These are phyloP conservation scores for Helostoma temminkii DNA, from an alignment of 2,797 vertebrate genomes.

Conservation along the genomic window DNA sequence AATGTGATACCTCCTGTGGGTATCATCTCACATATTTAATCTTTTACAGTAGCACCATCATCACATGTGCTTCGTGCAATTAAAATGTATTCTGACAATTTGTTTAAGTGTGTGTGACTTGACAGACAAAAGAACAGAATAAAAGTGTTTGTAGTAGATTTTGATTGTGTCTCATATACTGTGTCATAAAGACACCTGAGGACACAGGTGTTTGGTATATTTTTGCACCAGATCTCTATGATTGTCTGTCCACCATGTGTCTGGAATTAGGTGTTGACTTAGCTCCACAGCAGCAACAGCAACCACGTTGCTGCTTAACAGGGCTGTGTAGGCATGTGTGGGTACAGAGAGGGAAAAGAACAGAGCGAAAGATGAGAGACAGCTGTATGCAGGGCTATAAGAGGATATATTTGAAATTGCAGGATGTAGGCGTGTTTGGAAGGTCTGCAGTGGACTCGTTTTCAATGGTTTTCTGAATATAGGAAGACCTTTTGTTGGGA, in stretches of 20 bases:
- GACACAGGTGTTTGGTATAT: conserved; percentile 18
- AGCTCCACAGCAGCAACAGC: conserved; percentile 33
- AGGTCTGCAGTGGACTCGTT: conserved; percentile 44
- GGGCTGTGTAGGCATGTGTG: conserved; percentile 66
- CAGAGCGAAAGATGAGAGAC: conserved; percentile 56
- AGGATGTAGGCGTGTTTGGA: conserved; percentile 66
- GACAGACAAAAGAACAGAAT: conserved; percentile 25
- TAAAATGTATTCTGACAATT: conserved; percentile 16
- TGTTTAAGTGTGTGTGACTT: conserved; percentile 9
- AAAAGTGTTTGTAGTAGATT: conserved; percentile 24
- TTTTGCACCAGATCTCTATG: conserved; percentile 7
- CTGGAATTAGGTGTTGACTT: conserved; percentile 35
- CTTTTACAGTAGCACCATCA: conserved; percentile 16
- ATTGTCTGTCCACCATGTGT: conserved; percentile 25
- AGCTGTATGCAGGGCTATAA: conserved; percentile 36
- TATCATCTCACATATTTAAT: conserved; percentile 7
- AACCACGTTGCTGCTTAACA: conserved; percentile 26
- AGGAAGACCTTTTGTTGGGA: conserved; percentile 44
- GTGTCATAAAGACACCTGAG: conserved; percentile 17
- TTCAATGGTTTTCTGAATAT: conserved; percentile 52
- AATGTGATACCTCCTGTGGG: conserved; percentile 3
- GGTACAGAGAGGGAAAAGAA: conserved; percentile 57
- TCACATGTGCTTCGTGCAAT: neutral
- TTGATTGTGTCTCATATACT: conserved; percentile 12
- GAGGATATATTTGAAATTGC: conserved; percentile 40